A percentile compares a stretch with the other conserved stretches of the same genome.
phyloP scores from a whole-genome alignment of 2,113 vertebrate species.

The Zosterops lateralis region DNA sequence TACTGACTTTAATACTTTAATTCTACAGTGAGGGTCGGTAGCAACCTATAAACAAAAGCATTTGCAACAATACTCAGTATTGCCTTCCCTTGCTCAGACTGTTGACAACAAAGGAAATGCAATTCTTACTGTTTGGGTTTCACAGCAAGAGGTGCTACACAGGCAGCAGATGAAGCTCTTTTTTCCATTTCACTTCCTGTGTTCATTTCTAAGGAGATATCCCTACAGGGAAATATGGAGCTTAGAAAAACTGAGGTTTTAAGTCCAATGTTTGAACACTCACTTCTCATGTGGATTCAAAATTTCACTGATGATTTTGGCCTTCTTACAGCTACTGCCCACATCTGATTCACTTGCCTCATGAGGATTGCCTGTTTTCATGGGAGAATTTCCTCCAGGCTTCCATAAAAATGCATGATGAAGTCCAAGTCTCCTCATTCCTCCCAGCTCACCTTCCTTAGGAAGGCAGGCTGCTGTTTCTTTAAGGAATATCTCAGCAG shows the following conservation, averaged over 20 bases:
- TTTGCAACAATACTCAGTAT: background rate
- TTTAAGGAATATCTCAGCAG: conserved; percentile 53
- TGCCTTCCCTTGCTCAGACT: background rate
- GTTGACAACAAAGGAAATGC: background rate
- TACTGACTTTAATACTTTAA: background rate
- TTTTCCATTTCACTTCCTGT: background rate
- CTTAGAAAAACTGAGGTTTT: background rate
- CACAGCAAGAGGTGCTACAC: background rate
- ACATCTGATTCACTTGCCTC: background rate
- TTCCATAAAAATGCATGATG: background rate
- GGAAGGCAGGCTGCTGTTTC: conserved; percentile 8
- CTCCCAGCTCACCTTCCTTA: background rate
- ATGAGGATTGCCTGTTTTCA: background rate
- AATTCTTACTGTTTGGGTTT: background rate
- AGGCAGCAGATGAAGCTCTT: background rate
- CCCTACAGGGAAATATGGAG: background rate
- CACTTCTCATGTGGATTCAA: background rate
- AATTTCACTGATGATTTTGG: background rate
- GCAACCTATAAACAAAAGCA: background rate
- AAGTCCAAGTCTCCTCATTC: background rate
- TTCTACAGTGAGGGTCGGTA: background rate
- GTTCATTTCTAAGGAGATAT: background rate
- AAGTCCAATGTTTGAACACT: background rate
- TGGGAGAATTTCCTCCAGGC: background rate
- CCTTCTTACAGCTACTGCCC: background rate